These are phyloP conservation scores for Hippocampus zosterae DNA, from an alignment of 2,113 vertebrate genomes.

Conservation along the genomic window DNA sequence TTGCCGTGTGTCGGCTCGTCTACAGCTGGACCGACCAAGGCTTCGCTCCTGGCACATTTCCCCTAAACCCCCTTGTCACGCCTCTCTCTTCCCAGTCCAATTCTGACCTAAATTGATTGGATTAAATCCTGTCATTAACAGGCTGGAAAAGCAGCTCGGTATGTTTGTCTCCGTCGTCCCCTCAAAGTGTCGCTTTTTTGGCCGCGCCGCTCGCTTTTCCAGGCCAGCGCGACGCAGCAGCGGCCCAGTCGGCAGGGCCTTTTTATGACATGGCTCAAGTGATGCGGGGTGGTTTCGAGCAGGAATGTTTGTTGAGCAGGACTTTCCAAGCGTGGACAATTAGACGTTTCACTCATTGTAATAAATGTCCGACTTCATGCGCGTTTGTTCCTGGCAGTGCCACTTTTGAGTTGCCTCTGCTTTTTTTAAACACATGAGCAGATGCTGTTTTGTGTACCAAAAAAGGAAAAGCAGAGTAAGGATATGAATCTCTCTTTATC, in stretches of 20 bases:
- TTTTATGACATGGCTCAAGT: slow-evolving; percentile 57
- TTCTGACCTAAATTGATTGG: slow-evolving; percentile 72
- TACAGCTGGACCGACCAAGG: slow-evolving; percentile 72
- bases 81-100: slow-evolving; percentile 68
- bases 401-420: not conserved
- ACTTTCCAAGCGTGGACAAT: slow-evolving; percentile 37
- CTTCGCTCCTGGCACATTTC: slow-evolving; percentile 70
- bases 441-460: not conserved
- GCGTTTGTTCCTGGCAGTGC: slow-evolving; percentile 3
- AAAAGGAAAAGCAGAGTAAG: not conserved
- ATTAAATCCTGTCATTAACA: slow-evolving; percentile 76
- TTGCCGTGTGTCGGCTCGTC: slow-evolving; percentile 66
- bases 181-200: slow-evolving; percentile 63
- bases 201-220: slow-evolving; percentile 61
- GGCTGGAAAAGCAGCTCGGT: slow-evolving; percentile 73
- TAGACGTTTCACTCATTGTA: not conserved
- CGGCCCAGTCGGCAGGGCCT: slow-evolving; percentile 53
- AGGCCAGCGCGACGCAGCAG: slow-evolving; percentile 66
- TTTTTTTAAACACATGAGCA: not conserved
- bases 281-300: slow-evolving; percentile 20
- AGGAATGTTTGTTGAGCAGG: slow-evolving; percentile 36
- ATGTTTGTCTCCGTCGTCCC: slow-evolving; percentile 61
- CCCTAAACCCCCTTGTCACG: slow-evolving; percentile 64
- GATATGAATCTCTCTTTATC: not conserved
- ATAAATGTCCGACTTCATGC: not conserved